Evolutionary conservation across 2,113 vertebrate species (phyloP).

Genomic region (Solea solea): DNA sequence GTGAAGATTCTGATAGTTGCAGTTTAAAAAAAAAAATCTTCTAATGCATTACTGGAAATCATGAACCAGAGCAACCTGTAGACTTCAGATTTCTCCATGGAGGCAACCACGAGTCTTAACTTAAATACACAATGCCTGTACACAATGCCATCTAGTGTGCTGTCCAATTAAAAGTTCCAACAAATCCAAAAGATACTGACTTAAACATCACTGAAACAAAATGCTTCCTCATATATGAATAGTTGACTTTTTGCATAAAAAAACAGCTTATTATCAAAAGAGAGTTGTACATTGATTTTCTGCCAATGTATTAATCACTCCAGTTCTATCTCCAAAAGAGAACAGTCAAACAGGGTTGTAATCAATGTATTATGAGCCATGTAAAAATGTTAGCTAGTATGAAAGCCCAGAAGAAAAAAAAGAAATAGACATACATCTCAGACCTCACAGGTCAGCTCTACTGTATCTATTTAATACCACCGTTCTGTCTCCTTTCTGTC

Average conservation of each 20-base stretch:
- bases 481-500: conserved; percentile 62
- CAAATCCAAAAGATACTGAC: background rate
- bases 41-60: too few relatives aligned
- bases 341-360: background rate
- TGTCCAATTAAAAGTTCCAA: too few relatives aligned
- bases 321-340: background rate
- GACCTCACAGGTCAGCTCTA: conserved; percentile 32
- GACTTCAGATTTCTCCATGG: too few relatives aligned
- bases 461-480: conserved; percentile 69
- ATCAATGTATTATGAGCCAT: background rate
- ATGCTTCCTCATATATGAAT: too few relatives aligned
- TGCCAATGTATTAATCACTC: background rate
- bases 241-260: too few relatives aligned
- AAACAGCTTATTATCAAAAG: too few relatives aligned
- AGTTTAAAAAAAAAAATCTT: too few relatives aligned
- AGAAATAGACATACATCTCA: conserved; percentile 11
- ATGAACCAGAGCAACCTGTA: too few relatives aligned
- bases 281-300: background rate
- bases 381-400: background rate
- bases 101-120: too few relatives aligned
- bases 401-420: background rate
- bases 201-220: background rate
- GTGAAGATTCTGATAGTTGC: too few relatives aligned
- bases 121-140: too few relatives aligned
- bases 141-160: too few relatives aligned